Evolutionary conservation across 2,888 invertebrate genomes (phyloP).

Genomic region (Dryocosmus kuriphilus): DNA sequence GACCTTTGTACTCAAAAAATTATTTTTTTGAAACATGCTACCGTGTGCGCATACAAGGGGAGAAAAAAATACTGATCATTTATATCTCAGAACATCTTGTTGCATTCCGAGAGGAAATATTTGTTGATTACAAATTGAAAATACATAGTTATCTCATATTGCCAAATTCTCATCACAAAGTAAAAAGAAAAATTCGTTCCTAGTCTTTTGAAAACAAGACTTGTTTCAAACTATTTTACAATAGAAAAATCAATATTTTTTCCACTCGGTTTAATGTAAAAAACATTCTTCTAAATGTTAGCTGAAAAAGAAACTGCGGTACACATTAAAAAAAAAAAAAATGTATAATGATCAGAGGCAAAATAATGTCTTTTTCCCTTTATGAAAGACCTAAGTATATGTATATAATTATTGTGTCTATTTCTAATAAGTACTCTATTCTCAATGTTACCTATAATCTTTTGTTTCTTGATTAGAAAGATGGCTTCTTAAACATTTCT

Average conservation of each 20-base stretch:
- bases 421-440: slow-evolving; percentile 20
- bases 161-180: not conserved
- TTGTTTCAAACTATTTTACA: not conserved
- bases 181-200: not conserved
- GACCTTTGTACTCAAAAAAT: not conserved
- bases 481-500: slow-evolving; percentile 1
- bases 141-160: not conserved
- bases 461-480: slow-evolving; percentile 15
- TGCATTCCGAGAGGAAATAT: not conserved
- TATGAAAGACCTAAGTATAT: slow-evolving; percentile 30
- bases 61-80: slow-evolving; percentile 40
- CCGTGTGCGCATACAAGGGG: slow-evolving; percentile 12
- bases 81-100: slow-evolving; percentile 19
- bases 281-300: not conserved
- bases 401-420: slow-evolving; percentile 22
- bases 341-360: slow-evolving; percentile 2
- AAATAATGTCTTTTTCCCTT: slow-evolving; percentile 14
- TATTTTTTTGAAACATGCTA: not conserved
- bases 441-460: slow-evolving; percentile 13
- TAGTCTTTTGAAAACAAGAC: not conserved
- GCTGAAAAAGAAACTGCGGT: not conserved
- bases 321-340: not conserved
- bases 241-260: not conserved
- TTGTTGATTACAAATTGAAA: not conserved
- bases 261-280: not conserved